Evolutionary conservation across 2,797 vertebrate species (phyloP).

Genomic region (Syngnathus acus): DNA sequence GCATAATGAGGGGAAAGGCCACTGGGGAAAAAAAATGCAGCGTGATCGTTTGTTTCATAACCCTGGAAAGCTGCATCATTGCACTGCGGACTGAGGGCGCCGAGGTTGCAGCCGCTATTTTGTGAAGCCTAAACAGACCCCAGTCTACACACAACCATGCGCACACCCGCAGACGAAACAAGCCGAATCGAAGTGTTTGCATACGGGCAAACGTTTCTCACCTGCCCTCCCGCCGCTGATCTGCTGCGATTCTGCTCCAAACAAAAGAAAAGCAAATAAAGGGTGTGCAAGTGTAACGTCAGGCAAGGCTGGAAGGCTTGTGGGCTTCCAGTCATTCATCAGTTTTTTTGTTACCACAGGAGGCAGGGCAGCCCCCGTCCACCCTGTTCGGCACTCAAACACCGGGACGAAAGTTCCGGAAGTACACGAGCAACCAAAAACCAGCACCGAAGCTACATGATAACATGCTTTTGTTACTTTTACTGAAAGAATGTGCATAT

Average conservation of each 20-base stretch:
- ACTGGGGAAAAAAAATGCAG: slow-evolving; percentile 3
- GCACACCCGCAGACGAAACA: neutral
- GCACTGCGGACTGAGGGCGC: slow-evolving; percentile 18
- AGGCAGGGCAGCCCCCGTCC: slow-evolving; percentile 14
- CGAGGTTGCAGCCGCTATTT: slow-evolving; percentile 35
- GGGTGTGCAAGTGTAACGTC: slow-evolving; percentile 11
- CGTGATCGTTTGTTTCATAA: slow-evolving; percentile 42
- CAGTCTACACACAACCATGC: neutral
- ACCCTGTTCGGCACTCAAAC: slow-evolving; percentile 29
- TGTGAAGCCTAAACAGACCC: slow-evolving; percentile 30
- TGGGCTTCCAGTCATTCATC: slow-evolving; percentile 40
- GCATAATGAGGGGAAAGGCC: too few species aligned
- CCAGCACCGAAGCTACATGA: neutral
- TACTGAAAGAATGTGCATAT: neutral
- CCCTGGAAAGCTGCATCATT: slow-evolving; percentile 19
- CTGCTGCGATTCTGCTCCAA: slow-evolving; percentile 20
- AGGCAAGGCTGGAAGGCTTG: slow-evolving; percentile 20
- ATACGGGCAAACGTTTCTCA: slow-evolving; percentile 29
- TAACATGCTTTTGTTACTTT: neutral
- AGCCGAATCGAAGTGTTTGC: neutral
- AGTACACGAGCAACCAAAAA: slow-evolving; percentile 36
- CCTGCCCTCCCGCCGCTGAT: slow-evolving; percentile 32
- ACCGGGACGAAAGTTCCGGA: slow-evolving; percentile 61
- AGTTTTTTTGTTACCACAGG: slow-evolving; percentile 22
- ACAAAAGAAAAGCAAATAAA: slow-evolving; percentile 7